A percentile compares a stretch with the other conserved stretches of the same genome.
Conservation (phyloP, 2,797 vertebrate genomes). For the Enteromius trimaculatus region DNA sequence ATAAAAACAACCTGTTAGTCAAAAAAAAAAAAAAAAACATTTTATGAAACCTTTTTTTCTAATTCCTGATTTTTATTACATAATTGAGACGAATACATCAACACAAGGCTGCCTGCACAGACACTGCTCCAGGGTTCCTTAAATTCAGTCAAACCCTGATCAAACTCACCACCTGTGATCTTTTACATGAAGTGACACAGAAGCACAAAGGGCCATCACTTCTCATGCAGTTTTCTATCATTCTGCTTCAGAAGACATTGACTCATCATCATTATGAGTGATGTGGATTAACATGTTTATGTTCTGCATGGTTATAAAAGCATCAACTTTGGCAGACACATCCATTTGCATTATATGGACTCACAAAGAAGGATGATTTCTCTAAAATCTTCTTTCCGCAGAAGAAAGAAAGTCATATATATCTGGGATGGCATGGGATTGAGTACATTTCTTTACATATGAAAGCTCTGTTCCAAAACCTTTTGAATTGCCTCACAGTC, state of each 20-base stretch:
- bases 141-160: background rate
- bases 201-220: background rate
- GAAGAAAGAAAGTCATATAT: background rate
- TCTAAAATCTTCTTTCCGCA: background rate
- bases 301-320: background rate
- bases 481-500: background rate
- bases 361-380: background rate
- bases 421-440: background rate
- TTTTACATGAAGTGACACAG: background rate
- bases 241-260: background rate
- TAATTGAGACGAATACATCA: background rate
- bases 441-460: background rate
- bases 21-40: too few species aligned
- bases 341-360: background rate
- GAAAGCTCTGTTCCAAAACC: background rate
- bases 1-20: too few species aligned
- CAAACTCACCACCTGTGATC: too few species aligned
- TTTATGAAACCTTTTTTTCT: too few species aligned
- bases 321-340: background rate
- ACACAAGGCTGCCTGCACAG: background rate
- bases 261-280: background rate
- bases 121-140: background rate
- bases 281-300: background rate
- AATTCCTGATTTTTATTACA: background rate
- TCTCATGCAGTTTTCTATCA: background rate